phyloP scores from a whole-genome alignment of 2,888 invertebrate genomes.

The Drosophila macrothrix region DNA sequence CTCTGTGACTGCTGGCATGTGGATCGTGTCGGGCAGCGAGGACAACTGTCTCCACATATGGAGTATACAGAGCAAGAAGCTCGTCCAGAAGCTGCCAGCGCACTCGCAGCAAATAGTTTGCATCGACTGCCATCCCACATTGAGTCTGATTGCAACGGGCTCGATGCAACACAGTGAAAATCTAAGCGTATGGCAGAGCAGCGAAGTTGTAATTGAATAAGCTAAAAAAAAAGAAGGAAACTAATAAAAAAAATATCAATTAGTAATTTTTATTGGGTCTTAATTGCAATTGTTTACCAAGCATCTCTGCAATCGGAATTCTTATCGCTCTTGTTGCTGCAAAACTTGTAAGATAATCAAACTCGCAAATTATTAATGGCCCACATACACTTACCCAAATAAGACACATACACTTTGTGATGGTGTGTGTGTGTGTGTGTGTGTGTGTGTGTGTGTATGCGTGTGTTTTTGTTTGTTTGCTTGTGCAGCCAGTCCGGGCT shows the following conservation, averaged over 20 bases:
- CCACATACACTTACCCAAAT: not conserved
- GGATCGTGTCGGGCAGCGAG: constrained; percentile 99
- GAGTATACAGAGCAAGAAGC: constrained; percentile 99
- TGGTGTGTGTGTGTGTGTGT: not conserved
- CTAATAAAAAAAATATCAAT: constrained; percentile 5
- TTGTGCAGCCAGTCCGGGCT: constrained; percentile 12
- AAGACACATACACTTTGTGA: not conserved
- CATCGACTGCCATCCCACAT: constrained; percentile 99
- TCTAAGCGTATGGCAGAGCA: constrained; percentile 99
- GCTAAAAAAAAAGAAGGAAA: not conserved
- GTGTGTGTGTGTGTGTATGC: not conserved
- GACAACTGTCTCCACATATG: constrained; percentile 99
- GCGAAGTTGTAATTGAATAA: constrained; percentile 86
- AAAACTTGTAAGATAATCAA: constrained; percentile 34
- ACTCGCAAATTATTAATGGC: constrained; percentile 48
- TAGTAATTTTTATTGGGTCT: constrained; percentile 14
- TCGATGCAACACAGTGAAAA: constrained; percentile 98
- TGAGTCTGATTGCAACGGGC: constrained; percentile 99
- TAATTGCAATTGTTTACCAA: constrained; percentile 17
- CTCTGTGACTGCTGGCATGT: constrained; percentile 99
- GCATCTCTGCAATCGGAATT: constrained; percentile 8
- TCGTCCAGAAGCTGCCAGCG: constrained; percentile 98
- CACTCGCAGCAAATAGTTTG: constrained; percentile 98
- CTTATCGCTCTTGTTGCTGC: constrained; percentile 38
- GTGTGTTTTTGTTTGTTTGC: not conserved